Base-by-base conservation (phyloP, 2,113 vertebrate genomes). In the Seriola aureovittata region DNA sequence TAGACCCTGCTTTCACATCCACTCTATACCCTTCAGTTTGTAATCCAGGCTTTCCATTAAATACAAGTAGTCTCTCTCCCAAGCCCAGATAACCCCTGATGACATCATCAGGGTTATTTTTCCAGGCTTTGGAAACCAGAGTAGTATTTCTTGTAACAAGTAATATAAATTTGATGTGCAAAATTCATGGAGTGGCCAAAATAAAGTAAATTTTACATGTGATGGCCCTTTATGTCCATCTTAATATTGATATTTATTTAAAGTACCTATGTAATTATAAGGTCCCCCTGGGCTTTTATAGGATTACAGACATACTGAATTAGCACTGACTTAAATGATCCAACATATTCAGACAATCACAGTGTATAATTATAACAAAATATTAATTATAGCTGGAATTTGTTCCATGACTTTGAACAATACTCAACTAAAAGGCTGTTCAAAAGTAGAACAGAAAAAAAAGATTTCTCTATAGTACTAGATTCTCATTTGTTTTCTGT, bases 181-280 rank as follows among this genome's bases (percentile, higher is more conserved):
- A 75, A 36, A 44, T 36, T 4, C 1, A 2, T 50, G 23, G 44
- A 2, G 11, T 46, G 11, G 29, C n/a, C 40, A 14, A 50, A 59
- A 11, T 36, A 73, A 68, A 8, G 17, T 0, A 13, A 5, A 50
- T 17, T 38, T 46, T 67, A 12, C 10, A 38, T 0, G 1, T 21
- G 5, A 29, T 19, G 23, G 71, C 10, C 5, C 50, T 21, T 58
- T 60, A 3, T 34, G 9, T 25, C 40, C 8, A 16, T 71, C 48
- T 44, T n/a, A 42, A 72, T 66, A 60, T 46, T 36, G 8, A 42
- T 82, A 72, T 57, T 69, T 65, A 78, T 81, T 81, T 58, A 44
- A 9, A 63, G 54, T 8, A 52, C 75, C 54, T 13, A 21, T 78
- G 36, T 71, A 38, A 66, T 71, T 54, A 71, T n/a, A 55, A 34